Base-by-base conservation (phyloP, 2,797 vertebrate species). In the Bryconaethiops microstoma region DNA sequence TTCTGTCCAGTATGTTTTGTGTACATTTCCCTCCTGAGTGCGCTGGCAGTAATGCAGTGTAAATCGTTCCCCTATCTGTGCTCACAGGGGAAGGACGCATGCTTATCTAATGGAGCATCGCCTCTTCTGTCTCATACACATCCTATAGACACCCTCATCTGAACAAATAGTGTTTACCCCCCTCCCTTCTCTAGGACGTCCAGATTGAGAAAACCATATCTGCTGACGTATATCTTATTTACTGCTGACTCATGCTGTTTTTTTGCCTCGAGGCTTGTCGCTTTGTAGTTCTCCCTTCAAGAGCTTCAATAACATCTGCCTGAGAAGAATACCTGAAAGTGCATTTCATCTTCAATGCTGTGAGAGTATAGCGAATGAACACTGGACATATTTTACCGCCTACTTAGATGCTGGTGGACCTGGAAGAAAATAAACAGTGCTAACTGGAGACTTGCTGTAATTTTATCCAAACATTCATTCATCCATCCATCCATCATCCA, bases 51-150 rank as follows among this genome's bases (percentile, higher is more conserved):
- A 68, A 21, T 4, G 39, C 19, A 67, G 64, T n/a, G 40, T 45
- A 68, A 68, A 68, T 65, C 63, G 39, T 68, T 68, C 42, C 19
- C 39, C 10, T 68, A 45, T 68, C 65, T 68, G 39, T 69, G 67
- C 42, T 69, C 25, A 69, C 67, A 69, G 19, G 9, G n/a, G 42
- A 23, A 50, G 42, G 25, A 69, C n/a, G 2, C 45, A 16, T 23
- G 21, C 12, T 69, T 69, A 50, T 69, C 67, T 50, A 23, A 25
- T 69, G 42, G 21, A 23, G 8, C 45, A 12, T 12, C 12, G 5
- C 12, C 67, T 69, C n/a, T 7, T 21, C 67, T 69, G 45, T 1
- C 42, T 69, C 23, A 4, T 23, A 14, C 14, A 50, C 10, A 13
- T 50, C 42, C 67, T 69, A 23, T 50, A 45, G 40, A 45, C 65